Percentiles rank a stretch among this genome's conserved stretches.
Evolutionary conservation across 2,888 invertebrate genomes (phyloP).

Genomic region (Perizoma affinitatum): DNA sequence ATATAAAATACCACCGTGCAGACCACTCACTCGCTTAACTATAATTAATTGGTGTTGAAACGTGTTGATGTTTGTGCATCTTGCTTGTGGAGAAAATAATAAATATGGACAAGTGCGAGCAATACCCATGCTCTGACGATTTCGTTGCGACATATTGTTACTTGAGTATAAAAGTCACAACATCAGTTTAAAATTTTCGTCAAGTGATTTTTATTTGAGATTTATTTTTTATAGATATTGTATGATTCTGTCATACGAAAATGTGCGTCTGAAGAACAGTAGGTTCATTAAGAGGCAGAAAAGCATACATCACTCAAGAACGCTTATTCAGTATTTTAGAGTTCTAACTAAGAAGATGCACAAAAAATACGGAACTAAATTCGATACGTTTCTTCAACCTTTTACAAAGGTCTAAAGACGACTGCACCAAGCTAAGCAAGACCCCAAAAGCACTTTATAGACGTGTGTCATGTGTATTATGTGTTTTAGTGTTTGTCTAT

Average conservation of each 20-base stretch:
- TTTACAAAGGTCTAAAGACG: constrained; percentile 71
- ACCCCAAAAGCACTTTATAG: constrained; percentile 36
- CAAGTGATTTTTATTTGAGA: too few relatives aligned
- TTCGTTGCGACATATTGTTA: too few relatives aligned
- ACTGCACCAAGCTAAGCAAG: constrained; percentile 61
- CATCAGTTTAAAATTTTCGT: too few relatives aligned
- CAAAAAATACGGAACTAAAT: constrained; percentile 25
- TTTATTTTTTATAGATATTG: too few relatives aligned
- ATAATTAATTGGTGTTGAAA: constrained; percentile 34
- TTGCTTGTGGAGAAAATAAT: constrained; percentile 5
- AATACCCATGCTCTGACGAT: too few relatives aligned
- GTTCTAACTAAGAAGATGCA: constrained; percentile 13
- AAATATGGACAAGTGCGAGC: too few relatives aligned
- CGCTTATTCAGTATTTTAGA: too few relatives aligned
- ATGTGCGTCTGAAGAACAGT: too few relatives aligned
- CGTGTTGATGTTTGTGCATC: constrained; percentile 36
- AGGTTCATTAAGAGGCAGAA: too few relatives aligned
- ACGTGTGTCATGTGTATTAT: constrained; percentile 35
- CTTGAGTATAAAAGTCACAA: too few relatives aligned
- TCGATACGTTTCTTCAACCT: constrained; percentile 44
- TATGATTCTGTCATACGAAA: too few relatives aligned
- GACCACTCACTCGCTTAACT: constrained; percentile 37
- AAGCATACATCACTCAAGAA: too few relatives aligned
- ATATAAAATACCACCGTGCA: constrained; percentile 31
- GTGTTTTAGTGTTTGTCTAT: constrained; percentile 32